Percentiles rank a stretch among this genome's conserved stretches.
Evolutionary conservation across 2,113 vertebrate genomes (phyloP).

Genomic region (Muntiacus muntjak): DNA sequence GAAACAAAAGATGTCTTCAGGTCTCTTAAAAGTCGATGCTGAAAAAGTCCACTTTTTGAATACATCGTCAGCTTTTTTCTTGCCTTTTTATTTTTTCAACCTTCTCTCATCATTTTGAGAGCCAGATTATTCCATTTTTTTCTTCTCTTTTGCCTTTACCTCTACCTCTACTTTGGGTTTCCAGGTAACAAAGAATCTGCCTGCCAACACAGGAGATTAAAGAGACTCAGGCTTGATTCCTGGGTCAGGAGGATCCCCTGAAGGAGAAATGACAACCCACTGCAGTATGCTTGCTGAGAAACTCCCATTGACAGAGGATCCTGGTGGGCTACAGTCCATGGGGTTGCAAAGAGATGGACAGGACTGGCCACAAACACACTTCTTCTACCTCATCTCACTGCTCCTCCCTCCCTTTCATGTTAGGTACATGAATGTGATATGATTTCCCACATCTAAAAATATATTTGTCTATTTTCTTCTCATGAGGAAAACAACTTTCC

Average conservation of each 20-base stretch:
- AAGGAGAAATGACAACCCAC: background rate
- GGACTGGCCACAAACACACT: accelerated
- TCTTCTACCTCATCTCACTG: background rate
- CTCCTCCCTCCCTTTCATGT: background rate
- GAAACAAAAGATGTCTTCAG: background rate
- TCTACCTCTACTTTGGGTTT: background rate
- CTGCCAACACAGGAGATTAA: background rate
- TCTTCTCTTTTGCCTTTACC: background rate
- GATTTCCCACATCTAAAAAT: background rate
- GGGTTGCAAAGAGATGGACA: background rate
- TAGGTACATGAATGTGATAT: background rate
- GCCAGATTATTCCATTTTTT: accelerated
- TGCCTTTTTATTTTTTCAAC: background rate
- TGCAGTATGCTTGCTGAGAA: background rate
- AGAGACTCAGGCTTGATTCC: background rate
- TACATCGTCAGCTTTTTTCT: background rate
- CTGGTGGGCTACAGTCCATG: background rate
- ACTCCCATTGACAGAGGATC: background rate
- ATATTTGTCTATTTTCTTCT: background rate
- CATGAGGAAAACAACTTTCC: background rate
- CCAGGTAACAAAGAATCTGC: background rate
- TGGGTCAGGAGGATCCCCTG: background rate
- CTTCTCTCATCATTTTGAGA: background rate
- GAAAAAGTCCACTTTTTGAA: background rate
- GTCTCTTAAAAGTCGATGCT: background rate